Conservation (phyloP, 1,140 invertebrate genomes). For the Aphaenogaster floridana region DNA sequence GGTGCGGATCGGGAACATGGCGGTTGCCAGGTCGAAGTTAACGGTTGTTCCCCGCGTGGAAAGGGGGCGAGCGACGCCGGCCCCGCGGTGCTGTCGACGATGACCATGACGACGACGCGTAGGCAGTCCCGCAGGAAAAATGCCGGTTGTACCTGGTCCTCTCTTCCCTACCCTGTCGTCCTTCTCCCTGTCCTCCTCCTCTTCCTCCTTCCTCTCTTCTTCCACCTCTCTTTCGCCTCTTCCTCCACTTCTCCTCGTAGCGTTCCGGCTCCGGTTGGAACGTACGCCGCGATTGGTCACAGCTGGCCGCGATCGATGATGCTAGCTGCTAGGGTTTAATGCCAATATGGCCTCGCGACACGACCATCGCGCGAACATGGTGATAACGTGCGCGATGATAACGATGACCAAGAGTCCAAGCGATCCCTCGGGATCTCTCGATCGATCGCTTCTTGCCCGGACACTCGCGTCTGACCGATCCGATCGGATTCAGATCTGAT, state of each 20-base stretch:
- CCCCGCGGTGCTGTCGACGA: background rate
- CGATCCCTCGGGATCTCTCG: background rate
- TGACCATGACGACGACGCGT: conserved; percentile 32
- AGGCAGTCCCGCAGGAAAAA: conserved; percentile 61
- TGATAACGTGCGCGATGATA: conserved; percentile 25
- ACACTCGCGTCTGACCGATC: background rate
- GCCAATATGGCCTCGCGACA: conserved; percentile 65
- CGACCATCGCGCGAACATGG: conserved; percentile 6
- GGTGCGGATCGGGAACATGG: conserved; percentile 30
- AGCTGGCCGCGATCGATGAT: conserved; percentile 81
- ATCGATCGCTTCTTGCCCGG: background rate
- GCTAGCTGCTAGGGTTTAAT: conserved; percentile 64
- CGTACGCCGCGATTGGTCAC: conserved; percentile 75
- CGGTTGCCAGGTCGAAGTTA: conserved; percentile 81
- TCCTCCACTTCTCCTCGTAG: background rate
- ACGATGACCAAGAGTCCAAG: background rate
- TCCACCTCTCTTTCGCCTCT: background rate
- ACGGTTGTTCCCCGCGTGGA: conserved; percentile 76
- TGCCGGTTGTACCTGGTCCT: conserved; percentile 31
- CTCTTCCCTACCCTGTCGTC: conserved; percentile 12
- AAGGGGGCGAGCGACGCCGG: conserved; percentile 34
- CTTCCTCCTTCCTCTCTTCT: conserved; percentile 4
- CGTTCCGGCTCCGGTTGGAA: conserved; percentile 52
- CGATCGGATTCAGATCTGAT: background rate
- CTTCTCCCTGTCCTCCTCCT: conserved; percentile 31